Percentiles rank a stretch among this genome's conserved stretches.
phyloP scores from a whole-genome alignment of 2,797 vertebrate species.

The Hirundo rustica region DNA sequence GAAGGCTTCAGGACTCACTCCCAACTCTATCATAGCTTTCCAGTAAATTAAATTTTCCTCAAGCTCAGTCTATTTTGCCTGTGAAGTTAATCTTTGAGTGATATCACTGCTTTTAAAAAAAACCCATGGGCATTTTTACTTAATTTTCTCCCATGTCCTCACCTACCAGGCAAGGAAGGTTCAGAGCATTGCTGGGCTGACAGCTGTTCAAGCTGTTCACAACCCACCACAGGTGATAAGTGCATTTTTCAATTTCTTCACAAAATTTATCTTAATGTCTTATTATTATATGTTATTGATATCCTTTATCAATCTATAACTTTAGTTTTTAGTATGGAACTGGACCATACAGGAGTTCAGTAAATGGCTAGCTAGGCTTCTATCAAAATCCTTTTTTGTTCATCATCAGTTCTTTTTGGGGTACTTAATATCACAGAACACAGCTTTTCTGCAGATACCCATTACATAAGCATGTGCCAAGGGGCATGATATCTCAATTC shows the following conservation, averaged over 20 bases:
- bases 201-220: background rate
- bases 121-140: background rate
- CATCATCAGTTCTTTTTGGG: background rate
- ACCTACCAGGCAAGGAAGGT: no score
- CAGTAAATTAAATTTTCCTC: background rate
- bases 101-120: background rate
- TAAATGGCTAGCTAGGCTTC: background rate
- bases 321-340: accelerated
- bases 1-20: background rate
- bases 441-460: accelerated
- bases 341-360: accelerated
- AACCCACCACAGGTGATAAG: background rate
- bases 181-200: background rate
- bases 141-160: background rate
- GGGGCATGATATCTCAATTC: no score
- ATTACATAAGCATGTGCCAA: background rate
- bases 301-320: background rate
- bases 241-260: background rate
- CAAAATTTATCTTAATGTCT: background rate
- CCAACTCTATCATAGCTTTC: background rate
- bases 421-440: background rate
- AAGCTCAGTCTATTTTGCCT: background rate
- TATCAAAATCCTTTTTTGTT: background rate
- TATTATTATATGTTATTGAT: background rate
- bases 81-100: background rate